Percentiles rank a stretch among this genome's conserved stretches.
These are phyloP conservation scores for Alethe castanea DNA, from an alignment of 2,113 vertebrate genomes.

Conservation along the genomic window DNA sequence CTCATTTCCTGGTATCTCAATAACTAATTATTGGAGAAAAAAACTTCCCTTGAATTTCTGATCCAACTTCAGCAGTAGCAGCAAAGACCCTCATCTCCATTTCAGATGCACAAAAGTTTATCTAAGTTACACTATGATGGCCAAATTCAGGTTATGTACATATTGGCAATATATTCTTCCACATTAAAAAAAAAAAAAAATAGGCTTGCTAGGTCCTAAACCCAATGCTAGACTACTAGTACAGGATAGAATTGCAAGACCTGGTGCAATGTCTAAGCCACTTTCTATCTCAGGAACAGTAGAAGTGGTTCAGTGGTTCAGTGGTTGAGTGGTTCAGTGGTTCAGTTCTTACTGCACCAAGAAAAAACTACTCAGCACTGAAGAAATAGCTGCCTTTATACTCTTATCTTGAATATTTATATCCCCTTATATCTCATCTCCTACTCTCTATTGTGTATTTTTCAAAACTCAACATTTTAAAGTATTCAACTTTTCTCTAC, in stretches of 20 bases:
- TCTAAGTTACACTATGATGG: background rate
- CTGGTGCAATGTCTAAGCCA: background rate
- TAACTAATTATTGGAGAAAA: background rate
- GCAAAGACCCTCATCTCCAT: background rate
- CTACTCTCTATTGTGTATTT: accelerated
- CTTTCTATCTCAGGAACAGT: background rate
- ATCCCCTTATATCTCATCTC: background rate
- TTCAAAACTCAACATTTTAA: background rate
- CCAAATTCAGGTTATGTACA: background rate
- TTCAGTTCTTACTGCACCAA: background rate
- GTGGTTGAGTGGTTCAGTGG: background rate
- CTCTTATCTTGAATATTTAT: background rate
- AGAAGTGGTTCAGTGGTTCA: background rate
- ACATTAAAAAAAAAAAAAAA: background rate
- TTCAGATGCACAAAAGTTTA: background rate
- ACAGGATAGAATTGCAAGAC: background rate
- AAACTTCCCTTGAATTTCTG: background rate
- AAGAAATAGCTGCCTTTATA: background rate
- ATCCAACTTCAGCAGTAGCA: background rate
- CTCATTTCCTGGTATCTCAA: background rate
- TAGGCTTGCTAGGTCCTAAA: background rate
- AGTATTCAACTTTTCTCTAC: background rate
- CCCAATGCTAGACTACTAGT: background rate
- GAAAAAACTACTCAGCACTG: background rate
- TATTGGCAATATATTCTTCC: background rate